phyloP scores from a whole-genome alignment of 2,797 vertebrate species.

The Tamandua tetradactyla region DNA sequence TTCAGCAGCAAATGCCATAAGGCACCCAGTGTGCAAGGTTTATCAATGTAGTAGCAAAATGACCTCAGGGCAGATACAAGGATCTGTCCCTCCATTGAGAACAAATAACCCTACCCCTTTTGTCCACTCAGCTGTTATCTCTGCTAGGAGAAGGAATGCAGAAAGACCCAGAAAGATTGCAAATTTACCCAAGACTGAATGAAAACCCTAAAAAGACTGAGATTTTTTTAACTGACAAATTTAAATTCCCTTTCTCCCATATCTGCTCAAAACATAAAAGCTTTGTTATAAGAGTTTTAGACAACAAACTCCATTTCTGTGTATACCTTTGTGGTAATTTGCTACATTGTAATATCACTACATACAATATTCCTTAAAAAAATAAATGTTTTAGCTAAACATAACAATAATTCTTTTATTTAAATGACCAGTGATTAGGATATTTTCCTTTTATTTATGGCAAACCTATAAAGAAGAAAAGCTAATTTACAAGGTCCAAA shows the following conservation, averaged over 20 bases:
- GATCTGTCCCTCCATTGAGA: background rate
- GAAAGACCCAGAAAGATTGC: background rate
- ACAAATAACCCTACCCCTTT: background rate
- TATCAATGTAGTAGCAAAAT: background rate
- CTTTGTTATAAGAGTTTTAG: background rate
- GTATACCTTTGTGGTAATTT: background rate
- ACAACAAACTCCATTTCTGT: background rate
- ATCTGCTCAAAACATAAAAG: background rate
- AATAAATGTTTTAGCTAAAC: background rate
- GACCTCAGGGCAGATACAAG: background rate
- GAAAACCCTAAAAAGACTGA: background rate
- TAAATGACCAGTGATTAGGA: background rate
- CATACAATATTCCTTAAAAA: background rate
- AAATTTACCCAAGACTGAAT: background rate
- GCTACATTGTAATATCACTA: background rate
- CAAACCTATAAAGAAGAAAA: too few relatives aligned
- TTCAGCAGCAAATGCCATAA: background rate
- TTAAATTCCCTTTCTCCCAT: background rate
- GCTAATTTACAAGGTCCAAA: background rate
- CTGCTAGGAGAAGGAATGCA: background rate
- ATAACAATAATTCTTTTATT: background rate
- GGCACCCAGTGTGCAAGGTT: too few relatives aligned
- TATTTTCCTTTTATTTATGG: background rate
- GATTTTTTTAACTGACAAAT: background rate
- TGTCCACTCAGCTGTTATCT: background rate